Evolutionary conservation across 1,140 invertebrate species (phyloP).

Genomic region (Temnothorax curvispinosus): DNA sequence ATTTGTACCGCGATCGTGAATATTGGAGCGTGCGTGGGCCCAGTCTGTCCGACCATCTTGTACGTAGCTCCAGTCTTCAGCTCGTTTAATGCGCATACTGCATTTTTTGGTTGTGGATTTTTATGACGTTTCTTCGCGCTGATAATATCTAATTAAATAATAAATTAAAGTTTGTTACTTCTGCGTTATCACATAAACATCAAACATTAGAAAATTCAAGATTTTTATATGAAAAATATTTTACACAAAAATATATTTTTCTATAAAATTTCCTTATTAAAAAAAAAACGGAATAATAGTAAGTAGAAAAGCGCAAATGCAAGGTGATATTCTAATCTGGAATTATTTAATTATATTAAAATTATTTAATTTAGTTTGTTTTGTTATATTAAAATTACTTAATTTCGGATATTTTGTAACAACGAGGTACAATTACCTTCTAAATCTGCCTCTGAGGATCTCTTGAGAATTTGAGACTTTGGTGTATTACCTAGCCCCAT

Average conservation of each 20-base stretch:
- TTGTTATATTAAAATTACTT: too few relatives aligned
- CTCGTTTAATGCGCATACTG: slow-evolving; percentile 95
- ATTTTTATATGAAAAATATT: background rate
- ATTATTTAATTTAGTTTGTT: too few relatives aligned
- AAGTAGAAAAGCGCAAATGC: too few relatives aligned
- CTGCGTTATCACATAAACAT: background rate
- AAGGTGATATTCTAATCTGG: too few relatives aligned
- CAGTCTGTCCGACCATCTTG: slow-evolving; percentile 91
- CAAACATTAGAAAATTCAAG: background rate
- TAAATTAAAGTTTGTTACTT: slow-evolving; percentile 59
- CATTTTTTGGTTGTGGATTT: slow-evolving; percentile 89
- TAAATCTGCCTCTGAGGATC: slow-evolving; percentile 72
- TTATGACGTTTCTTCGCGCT: slow-evolving; percentile 82
- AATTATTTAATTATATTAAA: background rate
- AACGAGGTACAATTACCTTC: slow-evolving; percentile 69
- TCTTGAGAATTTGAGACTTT: slow-evolving; percentile 66
- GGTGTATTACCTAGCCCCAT: slow-evolving; percentile 70
- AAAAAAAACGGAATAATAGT: background rate
- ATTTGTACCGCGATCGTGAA: slow-evolving; percentile 94
- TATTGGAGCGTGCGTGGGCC: slow-evolving; percentile 94
- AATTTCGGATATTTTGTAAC: too few relatives aligned
- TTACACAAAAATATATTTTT: too few relatives aligned
- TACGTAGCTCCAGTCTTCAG: slow-evolving; percentile 93
- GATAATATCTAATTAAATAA: slow-evolving; percentile 73
- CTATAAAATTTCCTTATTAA: background rate